Conservation (phyloP, 2,888 invertebrate genomes). For the Crocallis elinguaria region DNA sequence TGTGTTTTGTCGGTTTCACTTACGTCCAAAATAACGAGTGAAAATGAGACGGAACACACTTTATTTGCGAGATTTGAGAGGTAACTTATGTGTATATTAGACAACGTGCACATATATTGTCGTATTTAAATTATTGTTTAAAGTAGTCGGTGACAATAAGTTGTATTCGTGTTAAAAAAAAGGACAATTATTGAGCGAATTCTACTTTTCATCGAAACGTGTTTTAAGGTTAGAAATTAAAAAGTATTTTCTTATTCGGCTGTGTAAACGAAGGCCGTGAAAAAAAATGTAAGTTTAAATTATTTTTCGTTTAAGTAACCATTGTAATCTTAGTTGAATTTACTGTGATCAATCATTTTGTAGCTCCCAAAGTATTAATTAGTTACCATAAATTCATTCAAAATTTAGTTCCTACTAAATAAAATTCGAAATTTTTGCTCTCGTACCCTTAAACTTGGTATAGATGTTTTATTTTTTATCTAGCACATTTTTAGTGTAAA, state of each 20-base stretch:
- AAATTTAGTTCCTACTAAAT: conserved; percentile 8
- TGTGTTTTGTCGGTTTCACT: no score
- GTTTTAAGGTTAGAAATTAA: background rate
- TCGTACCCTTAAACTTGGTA: no score
- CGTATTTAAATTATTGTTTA: background rate
- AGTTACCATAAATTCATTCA: conserved; percentile 36
- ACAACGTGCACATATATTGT: background rate
- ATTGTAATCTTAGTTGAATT: background rate
- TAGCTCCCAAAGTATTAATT: conserved; percentile 31
- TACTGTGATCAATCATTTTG: conserved; percentile 19
- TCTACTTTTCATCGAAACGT: background rate
- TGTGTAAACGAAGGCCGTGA: no score
- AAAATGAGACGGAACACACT: no score
- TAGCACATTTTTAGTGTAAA: no score
- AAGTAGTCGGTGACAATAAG: conserved; percentile 13
- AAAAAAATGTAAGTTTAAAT: no score
- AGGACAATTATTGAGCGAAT: background rate
- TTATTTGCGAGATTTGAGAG: no score
- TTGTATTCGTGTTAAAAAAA: background rate
- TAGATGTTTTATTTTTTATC: no score
- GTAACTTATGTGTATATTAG: no score
- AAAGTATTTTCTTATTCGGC: no score
- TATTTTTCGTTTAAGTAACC: no score
- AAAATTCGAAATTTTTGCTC: background rate
- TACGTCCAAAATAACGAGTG: no score